A percentile compares a stretch with the other conserved stretches of the same genome.
Evolutionary conservation across 2,888 invertebrate species (phyloP).

Genomic region (Brachyopa scutellaris): DNA sequence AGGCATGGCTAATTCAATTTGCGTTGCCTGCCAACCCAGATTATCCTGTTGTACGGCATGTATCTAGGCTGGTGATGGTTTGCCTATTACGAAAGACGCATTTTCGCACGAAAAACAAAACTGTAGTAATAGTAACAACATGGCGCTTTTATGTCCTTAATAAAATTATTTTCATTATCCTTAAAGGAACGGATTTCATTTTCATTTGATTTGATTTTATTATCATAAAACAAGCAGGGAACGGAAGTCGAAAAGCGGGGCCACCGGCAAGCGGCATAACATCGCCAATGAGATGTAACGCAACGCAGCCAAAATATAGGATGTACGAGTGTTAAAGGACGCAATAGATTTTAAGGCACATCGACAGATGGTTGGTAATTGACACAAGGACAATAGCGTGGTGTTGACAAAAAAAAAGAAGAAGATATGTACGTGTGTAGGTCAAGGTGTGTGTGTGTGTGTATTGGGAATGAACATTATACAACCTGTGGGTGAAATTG

Average conservation of each 20-base stretch:
- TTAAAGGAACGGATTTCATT: conserved; percentile 58
- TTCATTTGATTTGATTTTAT: conserved; percentile 64
- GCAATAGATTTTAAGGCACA: conserved; percentile 4
- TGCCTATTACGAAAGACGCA: conserved; percentile 16
- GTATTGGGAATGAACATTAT: too few relatives aligned
- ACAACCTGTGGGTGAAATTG: too few relatives aligned
- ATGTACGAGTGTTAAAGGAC: conserved; percentile 9
- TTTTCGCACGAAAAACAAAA: conserved; percentile 14
- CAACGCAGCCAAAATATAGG: background rate
- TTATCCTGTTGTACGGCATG: conserved; percentile 43
- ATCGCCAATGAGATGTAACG: conserved; percentile 12
- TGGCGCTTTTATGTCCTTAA: conserved; percentile 57
- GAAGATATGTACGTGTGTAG: too few relatives aligned
- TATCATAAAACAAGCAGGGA: conserved; percentile 24
- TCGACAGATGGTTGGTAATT: conserved; percentile 36
- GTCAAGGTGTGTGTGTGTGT: too few relatives aligned
- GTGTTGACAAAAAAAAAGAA: too few relatives aligned
- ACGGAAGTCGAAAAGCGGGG: conserved; percentile 1
- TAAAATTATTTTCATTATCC: conserved; percentile 67
- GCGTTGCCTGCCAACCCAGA: conserved; percentile 50
- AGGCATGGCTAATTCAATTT: conserved; percentile 58
- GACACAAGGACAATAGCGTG: background rate
- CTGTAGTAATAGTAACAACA: conserved; percentile 40
- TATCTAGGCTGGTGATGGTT: conserved; percentile 23
- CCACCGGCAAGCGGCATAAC: background rate